A percentile compares a stretch with the other conserved stretches of the same genome.
Conservation (phyloP, 2,888 invertebrate genomes). For the Ganaspis brasiliensis region DNA sequence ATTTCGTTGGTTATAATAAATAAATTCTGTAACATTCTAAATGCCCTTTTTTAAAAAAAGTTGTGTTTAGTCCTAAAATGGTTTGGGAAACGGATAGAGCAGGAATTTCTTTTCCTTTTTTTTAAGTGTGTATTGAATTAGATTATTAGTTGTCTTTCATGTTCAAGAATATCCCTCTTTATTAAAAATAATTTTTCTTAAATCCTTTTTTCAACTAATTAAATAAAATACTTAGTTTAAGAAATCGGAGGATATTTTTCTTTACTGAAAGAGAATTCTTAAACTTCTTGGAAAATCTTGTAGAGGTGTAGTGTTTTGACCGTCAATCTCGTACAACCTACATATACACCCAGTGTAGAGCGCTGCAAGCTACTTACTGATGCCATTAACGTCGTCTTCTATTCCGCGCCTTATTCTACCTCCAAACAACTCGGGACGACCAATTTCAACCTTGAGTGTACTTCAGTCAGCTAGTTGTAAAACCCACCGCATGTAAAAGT, state of each 20-base stretch:
- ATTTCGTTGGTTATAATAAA: too few relatives aligned
- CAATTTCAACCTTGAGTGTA: conserved; percentile 8
- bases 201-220: not conserved
- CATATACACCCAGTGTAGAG: conserved; percentile 33
- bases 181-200: too few relatives aligned
- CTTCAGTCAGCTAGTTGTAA: not conserved
- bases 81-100: too few relatives aligned
- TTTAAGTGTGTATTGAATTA: too few relatives aligned
- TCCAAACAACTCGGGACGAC: not conserved
- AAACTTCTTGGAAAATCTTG: not conserved
- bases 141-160: too few relatives aligned
- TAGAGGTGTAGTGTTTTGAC: not conserved
- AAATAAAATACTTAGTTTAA: not conserved
- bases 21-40: too few relatives aligned
- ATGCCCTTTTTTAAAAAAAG: too few relatives aligned
- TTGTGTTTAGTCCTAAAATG: too few relatives aligned
- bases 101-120: too few relatives aligned
- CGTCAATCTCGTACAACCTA: conserved; percentile 9
- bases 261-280: not conserved
- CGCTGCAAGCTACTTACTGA: conserved; percentile 61
- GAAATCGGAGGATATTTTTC: not conserved
- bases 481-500: conserved; percentile 57
- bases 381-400: conserved; percentile 62
- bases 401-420: conserved; percentile 13
- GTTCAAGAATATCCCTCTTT: too few relatives aligned